These are phyloP conservation scores for Cyphomyrus discorhynchus DNA, from an alignment of 2,113 vertebrate species.

Conservation along the genomic window DNA sequence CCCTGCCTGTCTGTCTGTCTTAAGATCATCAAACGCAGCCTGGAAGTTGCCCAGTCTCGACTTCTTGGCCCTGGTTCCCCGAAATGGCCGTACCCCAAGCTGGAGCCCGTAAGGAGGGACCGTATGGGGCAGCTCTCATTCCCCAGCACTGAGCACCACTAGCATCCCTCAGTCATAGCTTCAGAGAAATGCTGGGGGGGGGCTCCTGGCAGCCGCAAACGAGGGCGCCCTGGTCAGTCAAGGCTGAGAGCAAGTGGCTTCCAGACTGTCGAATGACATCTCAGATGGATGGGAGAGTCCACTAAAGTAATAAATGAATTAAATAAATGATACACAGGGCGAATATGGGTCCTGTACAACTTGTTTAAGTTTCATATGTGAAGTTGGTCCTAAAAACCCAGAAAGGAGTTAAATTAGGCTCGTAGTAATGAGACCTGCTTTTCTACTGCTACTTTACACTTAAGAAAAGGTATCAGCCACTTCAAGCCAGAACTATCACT, in stretches of 20 bases:
- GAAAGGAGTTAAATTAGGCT: background rate
- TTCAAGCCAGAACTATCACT: background rate
- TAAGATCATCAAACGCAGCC: background rate
- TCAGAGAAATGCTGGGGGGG: background rate
- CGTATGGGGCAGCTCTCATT: background rate
- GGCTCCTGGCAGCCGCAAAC: background rate
- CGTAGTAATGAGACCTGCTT: background rate
- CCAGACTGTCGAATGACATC: background rate
- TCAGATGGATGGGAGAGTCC: background rate
- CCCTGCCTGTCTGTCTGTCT: background rate
- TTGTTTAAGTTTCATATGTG: background rate
- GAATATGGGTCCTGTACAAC: background rate
- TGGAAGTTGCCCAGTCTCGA: background rate
- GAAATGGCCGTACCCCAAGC: background rate
- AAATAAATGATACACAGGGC: background rate
- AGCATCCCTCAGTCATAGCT: background rate
- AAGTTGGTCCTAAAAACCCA: background rate
- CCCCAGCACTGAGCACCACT: background rate
- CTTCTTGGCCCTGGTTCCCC: background rate
- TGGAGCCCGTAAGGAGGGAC: background rate
- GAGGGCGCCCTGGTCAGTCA: background rate
- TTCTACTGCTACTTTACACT: background rate
- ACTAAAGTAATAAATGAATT: background rate
- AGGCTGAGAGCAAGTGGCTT: background rate
- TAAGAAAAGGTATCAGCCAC: background rate